These are phyloP conservation scores for Drosophila melanosoma DNA, from an alignment of 2,888 invertebrate species.

Conservation along the genomic window DNA sequence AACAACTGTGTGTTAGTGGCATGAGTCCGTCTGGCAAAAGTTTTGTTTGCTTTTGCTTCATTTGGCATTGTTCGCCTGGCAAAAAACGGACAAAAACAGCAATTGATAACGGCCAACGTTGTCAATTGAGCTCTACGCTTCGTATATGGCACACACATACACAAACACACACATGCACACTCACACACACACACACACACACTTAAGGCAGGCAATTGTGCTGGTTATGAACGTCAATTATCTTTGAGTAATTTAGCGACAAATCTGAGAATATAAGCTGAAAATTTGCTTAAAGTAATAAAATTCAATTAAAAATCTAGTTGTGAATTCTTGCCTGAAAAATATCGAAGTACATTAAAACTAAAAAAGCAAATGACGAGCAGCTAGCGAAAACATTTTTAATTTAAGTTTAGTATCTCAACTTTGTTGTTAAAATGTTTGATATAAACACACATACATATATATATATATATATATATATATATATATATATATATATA, in stretches of 20 bases:
- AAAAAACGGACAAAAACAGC: constrained; percentile 54
- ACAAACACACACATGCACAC: not conserved
- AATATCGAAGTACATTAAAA: not conserved
- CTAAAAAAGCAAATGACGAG: not conserved
- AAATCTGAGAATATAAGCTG: not conserved
- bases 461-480: not conserved
- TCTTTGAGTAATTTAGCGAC: constrained; percentile 1
- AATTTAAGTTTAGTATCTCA: not conserved
- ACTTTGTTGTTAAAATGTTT: not conserved
- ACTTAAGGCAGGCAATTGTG: constrained; percentile 18
- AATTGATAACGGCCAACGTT: constrained; percentile 49
- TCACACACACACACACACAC: not conserved
- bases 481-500: not conserved
- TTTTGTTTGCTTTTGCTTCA: constrained; percentile 77
- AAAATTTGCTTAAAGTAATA: not conserved
- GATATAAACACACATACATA: not conserved
- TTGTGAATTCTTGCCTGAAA: not conserved
- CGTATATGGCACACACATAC: constrained; percentile 1
- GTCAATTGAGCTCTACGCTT: constrained; percentile 29
- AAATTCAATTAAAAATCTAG: not conserved
- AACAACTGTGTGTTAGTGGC: constrained; percentile 29
- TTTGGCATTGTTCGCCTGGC: constrained; percentile 64
- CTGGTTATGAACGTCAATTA: constrained; percentile 12
- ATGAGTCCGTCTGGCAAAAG: constrained; percentile 56
- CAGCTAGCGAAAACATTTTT: not conserved